These are phyloP conservation scores for Charaxes varanes DNA, from an alignment of 1,140 invertebrate species.

Conservation along the genomic window DNA sequence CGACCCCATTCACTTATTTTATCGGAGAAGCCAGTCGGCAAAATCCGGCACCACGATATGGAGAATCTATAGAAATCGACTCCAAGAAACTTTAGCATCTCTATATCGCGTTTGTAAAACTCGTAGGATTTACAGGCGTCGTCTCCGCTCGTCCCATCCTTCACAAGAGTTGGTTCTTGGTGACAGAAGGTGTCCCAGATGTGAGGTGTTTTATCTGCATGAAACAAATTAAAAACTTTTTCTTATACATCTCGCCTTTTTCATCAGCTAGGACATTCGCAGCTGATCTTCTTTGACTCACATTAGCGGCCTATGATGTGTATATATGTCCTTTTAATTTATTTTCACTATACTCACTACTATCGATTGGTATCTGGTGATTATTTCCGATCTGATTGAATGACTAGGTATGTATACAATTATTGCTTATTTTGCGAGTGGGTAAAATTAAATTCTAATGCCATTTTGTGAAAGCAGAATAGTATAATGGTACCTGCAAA, in stretches of 20 bases:
- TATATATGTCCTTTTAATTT: no score
- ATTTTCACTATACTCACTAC: no score
- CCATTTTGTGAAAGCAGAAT: no score
- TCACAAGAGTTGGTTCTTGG: conserved; percentile 39
- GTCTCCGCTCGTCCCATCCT: conserved; percentile 71
- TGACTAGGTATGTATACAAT: no score
- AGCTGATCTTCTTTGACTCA: no score
- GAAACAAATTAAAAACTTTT: conserved; percentile 11
- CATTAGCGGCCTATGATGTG: no score
- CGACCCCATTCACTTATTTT: conserved; percentile 72
- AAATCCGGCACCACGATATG: conserved; percentile 76
- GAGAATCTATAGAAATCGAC: conserved; percentile 77
- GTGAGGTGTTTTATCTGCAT: conserved; percentile 42
- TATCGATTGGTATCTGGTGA: no score
- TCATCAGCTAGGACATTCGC: no score
- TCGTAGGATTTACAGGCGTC: conserved; percentile 78
- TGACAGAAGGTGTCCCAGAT: conserved; percentile 38
- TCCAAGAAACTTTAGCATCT: conserved; percentile 68
- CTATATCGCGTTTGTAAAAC: conserved; percentile 71
- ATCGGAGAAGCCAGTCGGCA: conserved; percentile 71
- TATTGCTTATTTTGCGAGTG: no score
- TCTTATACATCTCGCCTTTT: no score
- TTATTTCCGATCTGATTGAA: no score
- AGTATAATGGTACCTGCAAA: conserved; percentile 21
- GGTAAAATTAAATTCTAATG: no score